Percentiles rank a stretch among this genome's conserved stretches.
phyloP scores from a whole-genome alignment of 2,888 invertebrate species.

The Ochropleura leucogaster region DNA sequence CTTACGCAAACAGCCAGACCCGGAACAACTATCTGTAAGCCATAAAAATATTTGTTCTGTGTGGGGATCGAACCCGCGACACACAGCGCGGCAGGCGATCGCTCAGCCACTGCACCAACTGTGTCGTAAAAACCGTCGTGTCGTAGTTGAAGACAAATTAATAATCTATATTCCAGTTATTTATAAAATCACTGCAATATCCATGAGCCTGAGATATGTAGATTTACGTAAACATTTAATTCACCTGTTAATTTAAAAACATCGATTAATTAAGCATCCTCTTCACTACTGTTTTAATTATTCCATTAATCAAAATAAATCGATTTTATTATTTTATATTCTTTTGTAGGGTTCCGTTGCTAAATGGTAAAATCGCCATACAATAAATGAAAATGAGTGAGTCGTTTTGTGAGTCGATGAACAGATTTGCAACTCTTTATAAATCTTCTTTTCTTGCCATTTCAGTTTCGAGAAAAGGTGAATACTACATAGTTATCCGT shows the following conservation, averaged over 20 bases:
- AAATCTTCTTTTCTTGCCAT: not conserved
- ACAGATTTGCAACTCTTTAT: not conserved
- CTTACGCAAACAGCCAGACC: too few species aligned
- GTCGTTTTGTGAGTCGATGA: not conserved
- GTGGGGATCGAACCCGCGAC: too few species aligned
- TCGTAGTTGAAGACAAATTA: not conserved
- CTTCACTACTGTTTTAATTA: slow-evolving; percentile 31
- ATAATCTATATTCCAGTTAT: not conserved
- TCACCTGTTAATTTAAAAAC: slow-evolving; percentile 36
- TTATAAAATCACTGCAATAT: not conserved
- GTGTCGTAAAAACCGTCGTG: too few species aligned
- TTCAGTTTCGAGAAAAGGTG: too few species aligned
- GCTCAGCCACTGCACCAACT: too few species aligned
- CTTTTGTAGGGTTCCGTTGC: too few species aligned
- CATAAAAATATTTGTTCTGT: too few species aligned
- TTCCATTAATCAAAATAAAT: slow-evolving; percentile 36
- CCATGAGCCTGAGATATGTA: not conserved
- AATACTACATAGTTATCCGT: not conserved
- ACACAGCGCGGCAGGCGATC: too few species aligned
- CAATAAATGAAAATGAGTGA: too few species aligned
- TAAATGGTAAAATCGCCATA: too few species aligned
- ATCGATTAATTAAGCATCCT: slow-evolving; percentile 17
- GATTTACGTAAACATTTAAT: slow-evolving; percentile 24
- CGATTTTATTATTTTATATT: slow-evolving; percentile 20
- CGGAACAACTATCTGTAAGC: too few species aligned